Conservation (phyloP, 2,113 vertebrate genomes). For the Hydrochoerus hydrochaeris region DNA sequence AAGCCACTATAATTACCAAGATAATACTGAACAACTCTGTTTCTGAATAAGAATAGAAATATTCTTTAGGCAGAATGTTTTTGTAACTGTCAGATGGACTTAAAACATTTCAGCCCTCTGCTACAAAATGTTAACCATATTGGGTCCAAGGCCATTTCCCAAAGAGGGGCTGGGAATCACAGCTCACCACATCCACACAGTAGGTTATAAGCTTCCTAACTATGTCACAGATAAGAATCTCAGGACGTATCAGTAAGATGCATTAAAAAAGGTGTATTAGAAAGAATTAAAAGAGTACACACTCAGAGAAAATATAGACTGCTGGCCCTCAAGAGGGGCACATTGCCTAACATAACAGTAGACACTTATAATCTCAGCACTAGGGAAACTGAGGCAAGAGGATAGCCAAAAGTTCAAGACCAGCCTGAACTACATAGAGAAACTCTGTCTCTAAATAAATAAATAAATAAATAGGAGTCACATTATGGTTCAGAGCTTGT, state of each 20-base stretch:
- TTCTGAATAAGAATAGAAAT: conserved; percentile 27
- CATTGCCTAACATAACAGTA: not conserved
- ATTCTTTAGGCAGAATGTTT: not conserved
- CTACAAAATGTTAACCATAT: not conserved
- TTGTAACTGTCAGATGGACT: not conserved
- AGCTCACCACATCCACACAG: too few relatives aligned
- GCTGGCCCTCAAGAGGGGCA: not conserved
- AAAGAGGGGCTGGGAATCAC: not conserved
- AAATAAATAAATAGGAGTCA: not conserved
- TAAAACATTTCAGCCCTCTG: not conserved
- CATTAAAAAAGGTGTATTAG: not conserved
- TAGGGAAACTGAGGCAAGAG: not conserved
- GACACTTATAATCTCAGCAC: not conserved
- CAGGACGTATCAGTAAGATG: not conserved
- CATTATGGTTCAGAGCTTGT: not conserved
- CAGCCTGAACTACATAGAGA: not conserved
- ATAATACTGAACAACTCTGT: not conserved
- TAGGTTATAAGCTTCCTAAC: not conserved
- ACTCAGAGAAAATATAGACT: not conserved
- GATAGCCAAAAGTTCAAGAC: not conserved
- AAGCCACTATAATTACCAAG: not conserved
- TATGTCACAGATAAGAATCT: not conserved
- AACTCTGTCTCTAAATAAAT: not conserved
- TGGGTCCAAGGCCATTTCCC: not conserved
- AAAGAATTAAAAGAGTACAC: not conserved